These are phyloP conservation scores for Malacoraja senta DNA, from an alignment of 2,797 vertebrate genomes.

Conservation along the genomic window DNA sequence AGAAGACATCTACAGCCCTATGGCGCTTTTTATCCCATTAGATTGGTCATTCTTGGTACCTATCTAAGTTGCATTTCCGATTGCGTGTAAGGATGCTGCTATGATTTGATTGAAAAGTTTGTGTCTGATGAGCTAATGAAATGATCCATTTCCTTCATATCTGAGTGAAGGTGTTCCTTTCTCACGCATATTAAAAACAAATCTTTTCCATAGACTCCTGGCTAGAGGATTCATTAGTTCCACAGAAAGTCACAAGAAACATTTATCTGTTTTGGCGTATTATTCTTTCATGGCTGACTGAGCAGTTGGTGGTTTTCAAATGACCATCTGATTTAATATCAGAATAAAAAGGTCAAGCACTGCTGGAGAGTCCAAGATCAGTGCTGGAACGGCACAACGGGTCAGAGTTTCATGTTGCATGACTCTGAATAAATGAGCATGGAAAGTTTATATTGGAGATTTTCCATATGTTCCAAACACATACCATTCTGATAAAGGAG, in stretches of 20 bases:
- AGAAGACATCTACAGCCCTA: not conserved
- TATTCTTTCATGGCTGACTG: not conserved
- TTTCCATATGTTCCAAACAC: conserved; percentile 14
- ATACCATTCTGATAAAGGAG: conserved; percentile 23
- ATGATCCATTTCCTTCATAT: not conserved
- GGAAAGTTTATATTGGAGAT: conserved; percentile 34
- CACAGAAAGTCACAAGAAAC: not conserved
- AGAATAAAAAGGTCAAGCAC: not conserved
- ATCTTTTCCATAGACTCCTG: not conserved
- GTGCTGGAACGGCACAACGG: not conserved
- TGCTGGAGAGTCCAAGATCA: not conserved
- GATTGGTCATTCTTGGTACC: not conserved
- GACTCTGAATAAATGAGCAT: not conserved
- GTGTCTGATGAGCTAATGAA: not conserved
- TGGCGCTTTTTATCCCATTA: not conserved
- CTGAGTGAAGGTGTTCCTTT: not conserved
- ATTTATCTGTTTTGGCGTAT: not conserved
- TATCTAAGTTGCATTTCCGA: not conserved
- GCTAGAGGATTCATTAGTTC: not conserved
- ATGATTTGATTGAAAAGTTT: not conserved
- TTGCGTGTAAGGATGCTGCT: not conserved
- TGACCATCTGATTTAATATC: not conserved
- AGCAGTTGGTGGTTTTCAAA: not conserved
- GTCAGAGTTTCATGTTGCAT: conserved; percentile 13
- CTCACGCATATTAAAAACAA: not conserved